These are phyloP conservation scores for Pimpla rufipes DNA, from an alignment of 2,888 invertebrate genomes.

Conservation along the genomic window DNA sequence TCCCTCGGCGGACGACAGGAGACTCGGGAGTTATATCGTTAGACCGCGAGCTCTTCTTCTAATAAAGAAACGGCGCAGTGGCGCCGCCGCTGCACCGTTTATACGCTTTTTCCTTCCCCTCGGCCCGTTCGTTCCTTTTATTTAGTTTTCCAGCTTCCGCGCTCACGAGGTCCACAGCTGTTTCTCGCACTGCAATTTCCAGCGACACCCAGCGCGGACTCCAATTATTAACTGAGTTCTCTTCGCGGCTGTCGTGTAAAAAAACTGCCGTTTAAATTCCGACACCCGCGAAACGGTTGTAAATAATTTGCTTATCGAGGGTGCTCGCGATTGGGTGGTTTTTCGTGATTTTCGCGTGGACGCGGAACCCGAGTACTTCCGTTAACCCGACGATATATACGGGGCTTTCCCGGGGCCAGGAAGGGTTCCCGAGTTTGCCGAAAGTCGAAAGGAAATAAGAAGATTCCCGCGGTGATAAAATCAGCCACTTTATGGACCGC, in stretches of 20 bases:
- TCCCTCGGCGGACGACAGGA: slow-evolving; percentile 20
- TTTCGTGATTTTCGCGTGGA: not conserved
- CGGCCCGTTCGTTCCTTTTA: not conserved
- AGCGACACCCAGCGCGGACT: not conserved
- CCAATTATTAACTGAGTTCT: slow-evolving; percentile 3
- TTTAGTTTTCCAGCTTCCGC: slow-evolving; percentile 8
- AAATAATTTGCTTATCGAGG: not conserved
- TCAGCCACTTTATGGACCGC: slow-evolving; percentile 25
- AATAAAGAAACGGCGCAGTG: slow-evolving; percentile 27
- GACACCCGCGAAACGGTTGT: not conserved
- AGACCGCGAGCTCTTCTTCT: slow-evolving; percentile 13
- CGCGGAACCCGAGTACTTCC: not conserved
- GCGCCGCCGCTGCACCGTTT: slow-evolving; percentile 14
- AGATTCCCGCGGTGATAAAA: slow-evolving; percentile 21
- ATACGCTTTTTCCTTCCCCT: slow-evolving; percentile 1
- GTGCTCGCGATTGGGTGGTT: not conserved
- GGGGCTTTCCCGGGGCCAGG: not conserved
- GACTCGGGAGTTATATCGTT: slow-evolving; percentile 44
- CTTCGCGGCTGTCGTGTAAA: not conserved
- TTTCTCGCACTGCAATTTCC: not conserved
- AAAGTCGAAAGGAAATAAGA: slow-evolving; percentile 40
- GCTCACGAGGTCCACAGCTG: not conserved
- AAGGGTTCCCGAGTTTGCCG: not conserved
- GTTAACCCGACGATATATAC: not conserved
- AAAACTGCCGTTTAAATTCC: not conserved